Evolutionary conservation across 2,888 invertebrate genomes (phyloP), one percentile per base, ranked within the genome.

Genomic region (Thysanoteuthis rhombus): DNA sequence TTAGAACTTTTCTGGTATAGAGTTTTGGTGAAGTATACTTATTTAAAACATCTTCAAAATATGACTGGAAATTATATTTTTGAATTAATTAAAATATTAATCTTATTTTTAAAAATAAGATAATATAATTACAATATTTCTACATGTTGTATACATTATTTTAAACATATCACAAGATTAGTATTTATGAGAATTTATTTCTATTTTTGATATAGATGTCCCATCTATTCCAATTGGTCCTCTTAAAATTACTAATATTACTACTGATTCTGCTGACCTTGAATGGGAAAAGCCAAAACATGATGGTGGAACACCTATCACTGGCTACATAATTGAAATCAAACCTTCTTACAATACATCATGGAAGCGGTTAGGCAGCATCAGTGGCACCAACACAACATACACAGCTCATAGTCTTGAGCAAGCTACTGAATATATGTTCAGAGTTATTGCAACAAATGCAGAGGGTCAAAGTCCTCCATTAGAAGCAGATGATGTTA

Each of bases 341-440:
- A 94, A 95, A 38, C 94, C 89, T 36, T 93, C 93, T 89, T 91
- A 89, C 32, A 75, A 47, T 25, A 92, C 93, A n/a, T 92, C 94
- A 89, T 99, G 99, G 99, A 97, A 99, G 96, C 98, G 98, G 94
- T 98, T 99, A 94, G 95, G 95, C 90, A 94, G 94, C 1, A 95
- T 94, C 2, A 95, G 95, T 93, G 94, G 95, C 92, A 93, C 94
- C 28, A 95, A 94, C 25, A 95, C 95, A 10, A 94, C 95, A 38
- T 97, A 95, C 94, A 95, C 95, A 52, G 96, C 96, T 28, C 96
- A 95, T 89, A 95, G 95, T 45, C 96, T 97, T 58, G 95, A 95
- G 92, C 95, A 96, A 47, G 96, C 95, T 36, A 95, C 95, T 93
- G 94, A 96, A 52, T 97, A 97, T 94, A 95, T 95, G 94, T 97